Evolutionary conservation across 2,888 invertebrate species (phyloP).

Genomic region (Polymixis flavicincta): DNA sequence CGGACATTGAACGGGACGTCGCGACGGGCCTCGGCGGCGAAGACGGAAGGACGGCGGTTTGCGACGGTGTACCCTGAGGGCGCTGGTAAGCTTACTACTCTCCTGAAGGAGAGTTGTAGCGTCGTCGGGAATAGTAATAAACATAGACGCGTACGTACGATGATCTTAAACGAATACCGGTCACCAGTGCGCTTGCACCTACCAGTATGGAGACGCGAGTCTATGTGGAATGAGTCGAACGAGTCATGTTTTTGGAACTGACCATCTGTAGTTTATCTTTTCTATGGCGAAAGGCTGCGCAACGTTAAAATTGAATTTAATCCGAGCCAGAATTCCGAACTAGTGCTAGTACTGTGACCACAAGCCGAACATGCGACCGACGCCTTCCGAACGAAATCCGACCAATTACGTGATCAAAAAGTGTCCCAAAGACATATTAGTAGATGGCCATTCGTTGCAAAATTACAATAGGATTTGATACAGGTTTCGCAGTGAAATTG

Average conservation of each 20-base stretch:
- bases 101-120: too few relatives aligned
- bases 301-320: slow-evolving; percentile 69
- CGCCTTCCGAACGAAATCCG: slow-evolving; percentile 39
- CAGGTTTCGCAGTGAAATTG: slow-evolving; percentile 1
- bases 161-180: background rate
- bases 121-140: too few relatives aligned
- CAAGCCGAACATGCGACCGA: slow-evolving; percentile 49
- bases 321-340: slow-evolving; percentile 54
- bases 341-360: slow-evolving; percentile 37
- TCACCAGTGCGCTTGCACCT: background rate
- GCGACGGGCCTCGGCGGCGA: too few relatives aligned
- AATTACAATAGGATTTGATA: slow-evolving; percentile 25
- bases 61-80: too few relatives aligned
- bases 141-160: background rate
- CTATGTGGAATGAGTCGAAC: too few relatives aligned
- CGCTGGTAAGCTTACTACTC: too few relatives aligned
- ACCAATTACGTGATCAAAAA: slow-evolving; percentile 49
- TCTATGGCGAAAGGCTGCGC: slow-evolving; percentile 33
- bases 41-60: too few relatives aligned
- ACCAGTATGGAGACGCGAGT: background rate
- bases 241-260: background rate
- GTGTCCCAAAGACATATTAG: slow-evolving; percentile 35
- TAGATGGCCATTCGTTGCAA: slow-evolving; percentile 32
- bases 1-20: too few relatives aligned
- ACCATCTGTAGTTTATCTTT: background rate